Evolutionary conservation across 1,140 invertebrate genomes (phyloP).

Genomic region (Nephotettix cincticeps): DNA sequence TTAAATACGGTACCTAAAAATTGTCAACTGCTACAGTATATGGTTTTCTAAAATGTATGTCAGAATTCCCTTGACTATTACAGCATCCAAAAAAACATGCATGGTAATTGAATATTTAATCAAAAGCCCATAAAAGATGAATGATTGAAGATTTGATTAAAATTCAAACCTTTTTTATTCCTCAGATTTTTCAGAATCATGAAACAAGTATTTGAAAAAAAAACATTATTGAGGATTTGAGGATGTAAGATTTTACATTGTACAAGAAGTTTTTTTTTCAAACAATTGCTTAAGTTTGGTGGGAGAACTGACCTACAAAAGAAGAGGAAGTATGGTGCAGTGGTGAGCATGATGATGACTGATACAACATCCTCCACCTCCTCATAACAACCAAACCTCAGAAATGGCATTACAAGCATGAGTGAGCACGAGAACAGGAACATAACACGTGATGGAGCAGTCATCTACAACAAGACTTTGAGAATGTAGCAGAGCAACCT

Average conservation of each 20-base stretch:
- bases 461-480: conserved; percentile 79
- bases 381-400: conserved; percentile 79
- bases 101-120: too few species aligned
- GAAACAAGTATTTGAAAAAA: neutral
- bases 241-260: neutral
- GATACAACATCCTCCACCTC: conserved; percentile 88
- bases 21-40: too few species aligned
- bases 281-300: neutral
- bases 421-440: conserved; percentile 91
- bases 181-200: too few species aligned
- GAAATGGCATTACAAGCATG: conserved; percentile 77
- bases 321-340: conserved; percentile 97
- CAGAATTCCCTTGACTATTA: too few species aligned
- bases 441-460: conserved; percentile 86
- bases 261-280: neutral
- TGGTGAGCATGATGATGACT: conserved; percentile 92
- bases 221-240: neutral
- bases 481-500: too few species aligned
- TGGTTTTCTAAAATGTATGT: too few species aligned
- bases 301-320: conserved; percentile 77
- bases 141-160: too few species aligned
- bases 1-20: too few species aligned
- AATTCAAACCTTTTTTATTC: too few species aligned
- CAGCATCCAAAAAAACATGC: too few species aligned
- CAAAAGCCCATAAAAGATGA: too few species aligned